A percentile compares a stretch with the other conserved stretches of the same genome.
phyloP scores from a whole-genome alignment of 2,888 invertebrate species.

The Cryptus viduatorius region DNA sequence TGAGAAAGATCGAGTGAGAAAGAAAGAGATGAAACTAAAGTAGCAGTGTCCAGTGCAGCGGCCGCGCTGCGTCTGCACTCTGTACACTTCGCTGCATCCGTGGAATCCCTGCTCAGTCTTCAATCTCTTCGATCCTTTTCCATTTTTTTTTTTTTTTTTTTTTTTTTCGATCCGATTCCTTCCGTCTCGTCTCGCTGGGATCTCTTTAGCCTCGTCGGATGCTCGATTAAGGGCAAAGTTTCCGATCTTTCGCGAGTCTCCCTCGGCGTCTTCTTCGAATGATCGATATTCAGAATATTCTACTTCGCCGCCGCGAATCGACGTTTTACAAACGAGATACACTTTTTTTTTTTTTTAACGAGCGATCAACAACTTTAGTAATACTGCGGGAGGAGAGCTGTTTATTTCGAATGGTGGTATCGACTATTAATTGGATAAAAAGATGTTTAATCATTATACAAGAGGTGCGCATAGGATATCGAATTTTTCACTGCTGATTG shows the following conservation, averaged over 20 bases:
- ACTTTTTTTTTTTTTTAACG: no score
- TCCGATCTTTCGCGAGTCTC: neutral
- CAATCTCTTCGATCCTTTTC: conserved; percentile 23
- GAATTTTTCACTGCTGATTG: no score
- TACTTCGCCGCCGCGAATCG: neutral
- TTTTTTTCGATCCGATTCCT: neutral
- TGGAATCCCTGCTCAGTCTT: conserved; percentile 39
- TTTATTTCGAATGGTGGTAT: no score
- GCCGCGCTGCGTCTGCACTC: conserved; percentile 52
- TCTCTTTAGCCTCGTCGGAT: conserved; percentile 10
- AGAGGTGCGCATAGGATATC: no score
- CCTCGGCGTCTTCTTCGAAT: neutral
- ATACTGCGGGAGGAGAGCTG: no score
- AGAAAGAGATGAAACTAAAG: conserved; percentile 52
- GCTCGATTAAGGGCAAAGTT: conserved; percentile 22
- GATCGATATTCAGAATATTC: neutral
- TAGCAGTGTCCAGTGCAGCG: conserved; percentile 65
- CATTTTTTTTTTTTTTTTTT: neutral
- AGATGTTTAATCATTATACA: no score
- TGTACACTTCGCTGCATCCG: conserved; percentile 44
- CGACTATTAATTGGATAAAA: no score
- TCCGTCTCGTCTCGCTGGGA: conserved; percentile 3
- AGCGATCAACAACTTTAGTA: no score
- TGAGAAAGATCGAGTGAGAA: conserved; percentile 35
- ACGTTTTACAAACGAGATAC: no score